Conservation (phyloP, 2,113 vertebrate species). For the Uria aalge region DNA sequence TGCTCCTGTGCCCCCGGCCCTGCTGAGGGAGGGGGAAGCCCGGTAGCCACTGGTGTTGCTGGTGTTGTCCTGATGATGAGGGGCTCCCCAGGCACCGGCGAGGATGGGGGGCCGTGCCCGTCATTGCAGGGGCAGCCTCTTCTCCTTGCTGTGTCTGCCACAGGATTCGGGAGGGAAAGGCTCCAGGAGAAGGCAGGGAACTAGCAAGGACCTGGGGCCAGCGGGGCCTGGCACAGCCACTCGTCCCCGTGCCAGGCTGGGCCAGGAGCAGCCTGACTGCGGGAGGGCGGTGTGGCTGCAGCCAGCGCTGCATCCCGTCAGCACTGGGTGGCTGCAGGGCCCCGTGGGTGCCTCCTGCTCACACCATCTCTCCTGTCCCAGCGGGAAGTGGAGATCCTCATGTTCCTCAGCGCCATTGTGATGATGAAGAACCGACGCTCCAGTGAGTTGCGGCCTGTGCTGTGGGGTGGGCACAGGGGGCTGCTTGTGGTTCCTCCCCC, state of each 20-base stretch:
- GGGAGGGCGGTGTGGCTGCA: rapidly evolving
- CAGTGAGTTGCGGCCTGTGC: slow-evolving; percentile 75
- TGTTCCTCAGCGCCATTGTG: slow-evolving; percentile 96
- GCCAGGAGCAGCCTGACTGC: background rate
- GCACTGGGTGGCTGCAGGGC: background rate
- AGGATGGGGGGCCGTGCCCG: rapidly evolving
- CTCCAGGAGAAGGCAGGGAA: background rate
- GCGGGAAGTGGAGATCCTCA: slow-evolving; percentile 96
- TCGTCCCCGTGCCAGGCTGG: background rate
- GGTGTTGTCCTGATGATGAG: rapidly evolving
- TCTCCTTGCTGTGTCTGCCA: background rate
- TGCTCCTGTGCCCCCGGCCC: no score
- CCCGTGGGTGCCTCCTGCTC: background rate
- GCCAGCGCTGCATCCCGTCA: rapidly evolving
- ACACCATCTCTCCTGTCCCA: slow-evolving; percentile 19
- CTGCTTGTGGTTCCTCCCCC: background rate
- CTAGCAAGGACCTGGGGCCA: background rate
- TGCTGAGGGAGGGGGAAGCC: background rate
- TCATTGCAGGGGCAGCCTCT: background rate
- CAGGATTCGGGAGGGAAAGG: background rate
- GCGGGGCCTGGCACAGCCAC: background rate
- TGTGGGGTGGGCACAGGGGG: rapidly evolving
- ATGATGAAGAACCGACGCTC: slow-evolving; percentile 99
- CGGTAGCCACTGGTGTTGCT: rapidly evolving
- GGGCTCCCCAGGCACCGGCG: background rate